Base-by-base conservation (phyloP, 1,140 invertebrate species). In the Drosophila novamexicana region DNA sequence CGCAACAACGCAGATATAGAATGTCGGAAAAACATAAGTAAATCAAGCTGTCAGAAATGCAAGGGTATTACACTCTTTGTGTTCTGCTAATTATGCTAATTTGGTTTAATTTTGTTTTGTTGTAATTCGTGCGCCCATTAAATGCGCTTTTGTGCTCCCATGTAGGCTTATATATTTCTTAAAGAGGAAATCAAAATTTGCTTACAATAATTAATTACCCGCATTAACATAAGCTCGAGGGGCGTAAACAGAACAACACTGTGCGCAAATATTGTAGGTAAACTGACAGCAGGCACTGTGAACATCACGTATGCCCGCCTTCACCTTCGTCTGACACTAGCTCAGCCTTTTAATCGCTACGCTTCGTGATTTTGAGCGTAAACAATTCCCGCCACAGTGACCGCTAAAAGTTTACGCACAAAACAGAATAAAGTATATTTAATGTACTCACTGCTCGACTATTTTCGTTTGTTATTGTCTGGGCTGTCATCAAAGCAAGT, bases 281-380 rank as follows among this genome's bases (percentile, higher is more conserved):
- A 79, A 77, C 81, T 81, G 75, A 49, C 76, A 29, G 9, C 37
- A 18, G 42, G 3, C 63, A 67, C 50, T 73, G 57, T 79, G 18
- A 44, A 36, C 12, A 29, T n/a, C 5, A 42, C 7, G 40, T n/a
- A 2, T 12, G 47, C 10, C 8, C 39, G 2, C 49, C 18, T 3
- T 22, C 22, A 22, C 22, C 22, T 22, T 22, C 22, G 1, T 64
- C 69, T 70, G 75, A 53, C 79, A 67, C 63, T 83, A 74, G 69
- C 81, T 73, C 22, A 53, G 64, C 66, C 63, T 77, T 72, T 4
- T 76, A 80, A 83, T 79, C 81, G 73, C 81, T 52, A 84, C 77
- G 81, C 81, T 76, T 75, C 57, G 53, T 76, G 73, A 83, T 84
- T 82, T 79, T 49, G 81, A 80, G 83, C 81, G 81, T 83, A 76